A percentile compares a stretch with the other conserved stretches of the same genome.
phyloP scores from a whole-genome alignment of 2,797 vertebrate species.

The Triplophysa yarkandensis region DNA sequence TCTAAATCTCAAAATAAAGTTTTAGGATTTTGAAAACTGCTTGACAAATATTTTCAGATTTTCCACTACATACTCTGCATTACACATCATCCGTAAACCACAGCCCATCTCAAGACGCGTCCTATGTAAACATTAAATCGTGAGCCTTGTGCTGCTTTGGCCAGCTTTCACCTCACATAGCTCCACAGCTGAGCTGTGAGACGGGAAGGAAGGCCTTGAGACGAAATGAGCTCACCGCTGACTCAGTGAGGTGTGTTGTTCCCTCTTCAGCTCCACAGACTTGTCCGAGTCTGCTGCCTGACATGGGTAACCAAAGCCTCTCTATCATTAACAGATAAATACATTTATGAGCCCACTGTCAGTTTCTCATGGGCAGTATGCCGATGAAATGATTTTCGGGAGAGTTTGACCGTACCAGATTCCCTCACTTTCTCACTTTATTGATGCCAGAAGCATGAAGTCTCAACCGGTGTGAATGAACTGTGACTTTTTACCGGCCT shows the following conservation, averaged over 20 bases:
- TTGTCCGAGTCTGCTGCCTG: not conserved
- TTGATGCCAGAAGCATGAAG: slow-evolving; percentile 1
- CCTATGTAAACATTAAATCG: not conserved
- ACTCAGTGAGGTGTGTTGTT: slow-evolving; percentile 20
- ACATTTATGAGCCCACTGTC: slow-evolving; percentile 17
- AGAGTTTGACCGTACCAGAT: not conserved
- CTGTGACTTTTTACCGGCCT: not conserved
- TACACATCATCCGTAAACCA: not conserved
- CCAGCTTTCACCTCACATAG: slow-evolving; percentile 17
- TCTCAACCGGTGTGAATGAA: not conserved
- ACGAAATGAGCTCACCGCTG: not conserved
- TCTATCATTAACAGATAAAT: slow-evolving; percentile 1
- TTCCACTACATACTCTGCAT: not conserved
- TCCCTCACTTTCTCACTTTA: not conserved
- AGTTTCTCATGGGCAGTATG: slow-evolving; percentile 8
- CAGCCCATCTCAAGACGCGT: not conserved
- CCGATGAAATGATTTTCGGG: slow-evolving; percentile 12
- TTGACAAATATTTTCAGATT: not conserved
- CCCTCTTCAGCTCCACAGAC: not conserved
- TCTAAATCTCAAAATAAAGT: not conserved
- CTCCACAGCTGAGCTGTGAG: slow-evolving; percentile 12
- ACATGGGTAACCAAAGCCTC: slow-evolving; percentile 11
- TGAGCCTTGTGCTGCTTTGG: not conserved
- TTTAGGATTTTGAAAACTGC: not conserved
- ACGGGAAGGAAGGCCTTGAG: slow-evolving; percentile 3